phyloP scores from a whole-genome alignment of 2,113 vertebrate species.

The Scalopus aquaticus region DNA sequence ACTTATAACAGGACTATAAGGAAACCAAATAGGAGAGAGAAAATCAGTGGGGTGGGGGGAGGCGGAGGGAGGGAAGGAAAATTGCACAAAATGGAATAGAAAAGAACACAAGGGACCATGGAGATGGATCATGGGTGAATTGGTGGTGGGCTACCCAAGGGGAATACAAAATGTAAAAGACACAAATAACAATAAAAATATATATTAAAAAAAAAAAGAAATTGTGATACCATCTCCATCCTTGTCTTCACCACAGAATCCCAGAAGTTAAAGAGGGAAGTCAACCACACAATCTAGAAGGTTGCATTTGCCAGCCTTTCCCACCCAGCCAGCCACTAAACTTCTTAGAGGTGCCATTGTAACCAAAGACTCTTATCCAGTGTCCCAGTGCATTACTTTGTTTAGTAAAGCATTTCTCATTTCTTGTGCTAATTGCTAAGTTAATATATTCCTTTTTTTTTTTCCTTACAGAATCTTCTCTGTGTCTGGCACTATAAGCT shows the following conservation, averaged over 20 bases:
- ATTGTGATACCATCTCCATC: neutral
- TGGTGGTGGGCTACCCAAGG: too few relatives aligned
- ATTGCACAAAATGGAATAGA: too few relatives aligned
- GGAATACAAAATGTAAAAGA: too few relatives aligned
- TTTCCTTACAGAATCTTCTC: neutral
- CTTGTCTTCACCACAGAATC: neutral
- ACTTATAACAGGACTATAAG: too few relatives aligned
- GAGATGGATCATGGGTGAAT: too few relatives aligned
- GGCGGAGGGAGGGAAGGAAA: too few relatives aligned
- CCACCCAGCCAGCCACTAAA: neutral
- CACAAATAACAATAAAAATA: too few relatives aligned
- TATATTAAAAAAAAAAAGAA: too few relatives aligned
- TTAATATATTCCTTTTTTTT: neutral
- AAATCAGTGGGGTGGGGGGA: too few relatives aligned
- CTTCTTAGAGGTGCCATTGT: neutral
- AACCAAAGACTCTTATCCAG: conserved; percentile 17
- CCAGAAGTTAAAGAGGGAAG: neutral
- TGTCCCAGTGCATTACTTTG: neutral
- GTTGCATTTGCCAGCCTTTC: neutral
- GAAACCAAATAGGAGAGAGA: too few relatives aligned
- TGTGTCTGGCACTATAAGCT: neutral
- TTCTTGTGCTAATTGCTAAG: neutral
- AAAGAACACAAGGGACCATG: too few relatives aligned
- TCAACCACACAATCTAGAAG: neutral
- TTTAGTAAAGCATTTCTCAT: conserved; percentile 3